Evolutionary conservation across 2,888 invertebrate genomes (phyloP), one percentile per base, ranked within the genome.

Genomic region (Epinotia ramella): DNA sequence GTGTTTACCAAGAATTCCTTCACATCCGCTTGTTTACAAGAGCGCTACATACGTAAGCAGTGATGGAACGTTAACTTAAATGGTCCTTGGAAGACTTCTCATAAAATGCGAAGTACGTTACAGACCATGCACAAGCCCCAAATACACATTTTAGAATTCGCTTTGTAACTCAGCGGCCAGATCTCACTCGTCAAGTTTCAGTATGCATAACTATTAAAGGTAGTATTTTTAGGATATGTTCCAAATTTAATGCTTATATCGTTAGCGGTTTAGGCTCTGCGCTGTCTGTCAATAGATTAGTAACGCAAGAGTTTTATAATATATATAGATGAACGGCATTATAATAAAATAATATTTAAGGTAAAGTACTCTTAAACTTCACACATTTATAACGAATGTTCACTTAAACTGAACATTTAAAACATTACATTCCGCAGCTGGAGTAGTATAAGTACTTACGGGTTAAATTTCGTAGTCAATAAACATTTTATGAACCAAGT

Each of bases 401-500:
- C 16, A 49, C 3, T 4, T 49, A 13, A 49, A 3, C 13, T 49
- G 49, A 49, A 13, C 33, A 7, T 33, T 33, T 40, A 9, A 40
- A 40, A 40, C 9, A 9, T 40, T 9, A 40, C 40, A 9, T 40
- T 40, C 9, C 9, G 9, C 40, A 40, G 40, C 40, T 9, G 7
- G 2, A 40, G 40, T 40, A 9, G 33, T 33, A 7, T 7, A 33
- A 7, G 5, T 49, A 49, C 16, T 16, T 49, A 11, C 16, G 6
- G 53, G 53, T 53, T n/a, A 53, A 53, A 53, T 53, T 53, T n/a
- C 7, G 6, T 13, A 53, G 53, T 16, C 63, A 9, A 57, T 57
- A 72, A 44, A 65, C 46, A 9, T 68, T 68, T 68, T 57, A 67
- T 57, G 67, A 57, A 67, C 40, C 18, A 56, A 65, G 66, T 53